Evolutionary conservation across 2,797 vertebrate genomes (phyloP).

Genomic region (Danio albolineatus): DNA sequence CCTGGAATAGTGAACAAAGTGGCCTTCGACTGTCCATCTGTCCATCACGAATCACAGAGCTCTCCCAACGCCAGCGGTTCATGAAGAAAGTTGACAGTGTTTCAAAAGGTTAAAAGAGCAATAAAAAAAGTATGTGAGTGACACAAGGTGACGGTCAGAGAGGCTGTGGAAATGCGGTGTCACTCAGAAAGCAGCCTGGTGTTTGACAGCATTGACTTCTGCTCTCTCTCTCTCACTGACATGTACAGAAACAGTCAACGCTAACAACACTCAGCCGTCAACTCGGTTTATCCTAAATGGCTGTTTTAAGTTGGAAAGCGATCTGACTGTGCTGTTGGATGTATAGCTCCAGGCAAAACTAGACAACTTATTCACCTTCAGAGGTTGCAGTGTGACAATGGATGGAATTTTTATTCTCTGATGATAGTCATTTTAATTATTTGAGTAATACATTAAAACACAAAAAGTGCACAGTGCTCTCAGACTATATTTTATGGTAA

Average conservation of each 20-base stretch:
- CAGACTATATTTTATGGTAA: background rate
- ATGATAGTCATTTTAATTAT: background rate
- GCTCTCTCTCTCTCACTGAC: conserved; percentile 31
- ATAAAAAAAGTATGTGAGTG: conserved; percentile 38
- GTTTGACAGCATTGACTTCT: conserved; percentile 46
- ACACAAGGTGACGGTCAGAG: conserved; percentile 39
- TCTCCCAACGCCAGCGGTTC: background rate
- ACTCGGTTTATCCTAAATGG: conserved; percentile 55
- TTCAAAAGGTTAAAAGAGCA: conserved; percentile 47
- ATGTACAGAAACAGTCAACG: conserved; percentile 24
- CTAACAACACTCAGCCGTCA: conserved; percentile 44
- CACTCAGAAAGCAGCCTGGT: conserved; percentile 42
- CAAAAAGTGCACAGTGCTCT: background rate
- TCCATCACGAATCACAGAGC: conserved; percentile 40
- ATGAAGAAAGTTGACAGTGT: conserved; percentile 30
- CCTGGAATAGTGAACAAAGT: conserved; percentile 36
- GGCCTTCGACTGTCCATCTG: conserved; percentile 37
- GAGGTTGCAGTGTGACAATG: background rate
- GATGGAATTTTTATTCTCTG: background rate
- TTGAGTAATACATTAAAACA: too few species aligned
- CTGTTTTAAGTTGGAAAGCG: conserved; percentile 29
- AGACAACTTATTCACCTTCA: conserved; percentile 18
- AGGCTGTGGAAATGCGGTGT: conserved; percentile 24
- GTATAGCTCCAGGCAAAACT: conserved; percentile 14
- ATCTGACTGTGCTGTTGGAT: conserved; percentile 20